These are phyloP conservation scores for Vespertilio murinus DNA, from an alignment of 2,797 vertebrate genomes.

Conservation along the genomic window DNA sequence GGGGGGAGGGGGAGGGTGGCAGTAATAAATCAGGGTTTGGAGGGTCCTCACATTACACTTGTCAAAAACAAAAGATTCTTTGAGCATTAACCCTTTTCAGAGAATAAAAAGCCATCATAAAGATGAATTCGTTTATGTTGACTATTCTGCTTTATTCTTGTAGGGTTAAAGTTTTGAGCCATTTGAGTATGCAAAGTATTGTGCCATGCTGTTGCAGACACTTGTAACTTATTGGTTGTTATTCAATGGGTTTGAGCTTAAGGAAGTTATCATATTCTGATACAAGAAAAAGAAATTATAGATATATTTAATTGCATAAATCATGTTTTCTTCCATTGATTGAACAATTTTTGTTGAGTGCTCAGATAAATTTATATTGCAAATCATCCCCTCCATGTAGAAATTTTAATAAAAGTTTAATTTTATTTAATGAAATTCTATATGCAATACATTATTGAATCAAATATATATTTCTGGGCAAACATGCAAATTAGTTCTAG, in stretches of 20 bases:
- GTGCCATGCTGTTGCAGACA: conserved; percentile 1
- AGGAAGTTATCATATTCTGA: conserved; percentile 25
- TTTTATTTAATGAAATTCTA: conserved; percentile 11
- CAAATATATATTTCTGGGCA: background rate
- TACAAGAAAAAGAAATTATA: conserved; percentile 39
- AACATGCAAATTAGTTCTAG: background rate
- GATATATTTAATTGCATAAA: conserved; percentile 18
- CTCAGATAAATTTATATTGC: background rate
- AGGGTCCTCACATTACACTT: conserved; percentile 64
- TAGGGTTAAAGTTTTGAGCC: background rate
- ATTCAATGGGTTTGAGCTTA: conserved; percentile 16
- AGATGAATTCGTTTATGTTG: conserved; percentile 38
- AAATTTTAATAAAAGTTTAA: conserved; percentile 36
- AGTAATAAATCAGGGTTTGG: conserved; percentile 67
- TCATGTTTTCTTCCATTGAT: background rate
- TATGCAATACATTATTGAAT: background rate
- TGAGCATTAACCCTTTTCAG: conserved; percentile 65
- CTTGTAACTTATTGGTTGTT: conserved; percentile 53
- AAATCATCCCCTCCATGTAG: background rate
- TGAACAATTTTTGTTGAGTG: background rate
- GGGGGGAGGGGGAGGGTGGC: background rate
- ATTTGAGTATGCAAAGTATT: conserved; percentile 39
- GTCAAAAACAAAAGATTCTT: conserved; percentile 71
- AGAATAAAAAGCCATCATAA: conserved; percentile 52
- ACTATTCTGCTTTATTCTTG: conserved; percentile 7